Conservation (phyloP, 2,888 invertebrate genomes). For the Leptogaster cylindrica region DNA sequence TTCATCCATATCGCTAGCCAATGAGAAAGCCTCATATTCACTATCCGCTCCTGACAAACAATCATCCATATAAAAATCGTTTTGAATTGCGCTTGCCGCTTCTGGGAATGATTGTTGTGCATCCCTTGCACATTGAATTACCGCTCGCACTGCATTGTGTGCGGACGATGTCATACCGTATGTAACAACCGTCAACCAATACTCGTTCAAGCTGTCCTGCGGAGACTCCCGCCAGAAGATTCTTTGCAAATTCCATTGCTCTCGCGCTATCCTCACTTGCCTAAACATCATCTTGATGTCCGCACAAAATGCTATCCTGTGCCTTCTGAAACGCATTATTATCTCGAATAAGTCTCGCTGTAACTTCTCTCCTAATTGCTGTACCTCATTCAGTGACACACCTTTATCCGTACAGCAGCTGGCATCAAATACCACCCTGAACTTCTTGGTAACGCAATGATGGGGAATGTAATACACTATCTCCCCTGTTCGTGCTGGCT, state of each 20-base stretch:
- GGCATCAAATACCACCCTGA: neutral
- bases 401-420: neutral
- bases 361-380: neutral
- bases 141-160: neutral
- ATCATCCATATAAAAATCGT: neutral
- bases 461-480: neutral
- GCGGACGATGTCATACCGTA: neutral
- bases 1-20: neutral
- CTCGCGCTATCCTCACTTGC: neutral
- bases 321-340: neutral
- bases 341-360: neutral
- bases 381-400: neutral
- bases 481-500: neutral
- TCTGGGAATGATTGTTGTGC: neutral
- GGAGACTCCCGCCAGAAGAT: neutral
- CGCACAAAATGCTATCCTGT: neutral
- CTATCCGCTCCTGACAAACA: neutral
- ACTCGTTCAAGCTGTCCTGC: no score
- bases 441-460: neutral
- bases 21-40: neutral
- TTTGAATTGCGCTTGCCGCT: neutral
- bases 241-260: neutral
- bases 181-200: no score
- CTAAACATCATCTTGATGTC: neutral
- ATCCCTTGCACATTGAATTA: neutral